Base-by-base conservation (phyloP, 2,888 invertebrate genomes). In the Eudemis profundana region DNA sequence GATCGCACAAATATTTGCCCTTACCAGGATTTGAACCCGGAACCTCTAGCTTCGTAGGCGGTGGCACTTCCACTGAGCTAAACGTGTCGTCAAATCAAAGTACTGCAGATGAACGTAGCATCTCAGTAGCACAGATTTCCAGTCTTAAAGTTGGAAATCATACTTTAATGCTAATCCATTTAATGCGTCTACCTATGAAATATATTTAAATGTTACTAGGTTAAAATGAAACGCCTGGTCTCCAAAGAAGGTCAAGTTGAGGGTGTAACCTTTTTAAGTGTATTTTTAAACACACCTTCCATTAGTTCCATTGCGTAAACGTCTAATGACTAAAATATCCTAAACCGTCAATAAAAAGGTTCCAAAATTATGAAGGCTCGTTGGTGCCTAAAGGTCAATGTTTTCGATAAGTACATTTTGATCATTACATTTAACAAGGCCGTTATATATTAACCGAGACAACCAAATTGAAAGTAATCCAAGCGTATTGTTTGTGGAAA, bases 401-500 rank as follows among this genome's bases (percentile, higher is more conserved):
- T 5, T 21, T 4, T 23, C 7, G 47, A 2, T 27, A 19, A 27
- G 1, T 15, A 29, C 44, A 17, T 8, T 10, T n/a, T 14, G 12
- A n/a, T n/a, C n/a, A n/a, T n/a, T n/a, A n/a, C n/a, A n/a, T n/a
- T n/a, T n/a, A n/a, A n/a, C n/a, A n/a, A n/a, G n/a, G n/a, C n/a
- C n/a, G n/a, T n/a, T 12, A 42, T 15, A 40, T 17, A 14, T 27
- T 14, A 4, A n/a, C 19, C 7, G 19, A 53, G 17, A 42, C 42
- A 3, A n/a, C 17, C n/a, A 44, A 56, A 56, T 56, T 29, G 29
- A 56, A 44, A 56, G 56, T 27, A 56, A 56, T 21, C 56, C 17
- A 56, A 29, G n/a, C 42, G 27, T 27, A 27, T 54, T 42, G 40
- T 42, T 54, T 17, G 42, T 29, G 15, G 42, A 29, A 56, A 44